phyloP scores from a whole-genome alignment of 2,888 invertebrate genomes.

The Eupithecia centaureata region DNA sequence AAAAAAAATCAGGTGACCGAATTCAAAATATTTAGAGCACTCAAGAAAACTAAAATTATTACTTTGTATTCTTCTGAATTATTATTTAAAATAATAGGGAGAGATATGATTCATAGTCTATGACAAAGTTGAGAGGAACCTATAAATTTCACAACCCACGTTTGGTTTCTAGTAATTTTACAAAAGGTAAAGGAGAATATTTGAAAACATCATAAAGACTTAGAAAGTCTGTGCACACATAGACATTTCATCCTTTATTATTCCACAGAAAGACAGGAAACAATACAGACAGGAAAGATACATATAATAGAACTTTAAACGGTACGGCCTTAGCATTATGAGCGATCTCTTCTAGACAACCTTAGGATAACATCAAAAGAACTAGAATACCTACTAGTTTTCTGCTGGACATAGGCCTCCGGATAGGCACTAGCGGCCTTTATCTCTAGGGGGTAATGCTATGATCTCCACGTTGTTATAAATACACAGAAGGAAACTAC shows the following conservation, averaged over 20 bases:
- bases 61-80: not conserved
- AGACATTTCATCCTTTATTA: no score
- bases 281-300: no score
- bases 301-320: no score
- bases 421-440: not conserved
- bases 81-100: constrained; percentile 22
- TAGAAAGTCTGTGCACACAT: constrained; percentile 6
- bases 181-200: constrained; percentile 17
- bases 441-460: not conserved
- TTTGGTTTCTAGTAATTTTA: constrained; percentile 24
- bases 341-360: no score
- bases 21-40: constrained; percentile 19
- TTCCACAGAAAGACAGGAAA: no score
- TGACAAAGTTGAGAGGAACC: constrained; percentile 19
- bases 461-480: not conserved
- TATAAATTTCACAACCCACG: constrained; percentile 27
- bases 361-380: no score
- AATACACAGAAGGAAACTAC: not conserved
- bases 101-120: constrained; percentile 25
- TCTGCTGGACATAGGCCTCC: not conserved
- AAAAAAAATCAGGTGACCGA: constrained; percentile 28
- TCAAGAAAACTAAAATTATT: constrained; percentile 29
- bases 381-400: not conserved
- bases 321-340: no score
- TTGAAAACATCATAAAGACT: not conserved